Evolutionary conservation across 2,888 invertebrate genomes (phyloP), one percentile per base, ranked within the genome.

Genomic region (Saturnia pavonia): DNA sequence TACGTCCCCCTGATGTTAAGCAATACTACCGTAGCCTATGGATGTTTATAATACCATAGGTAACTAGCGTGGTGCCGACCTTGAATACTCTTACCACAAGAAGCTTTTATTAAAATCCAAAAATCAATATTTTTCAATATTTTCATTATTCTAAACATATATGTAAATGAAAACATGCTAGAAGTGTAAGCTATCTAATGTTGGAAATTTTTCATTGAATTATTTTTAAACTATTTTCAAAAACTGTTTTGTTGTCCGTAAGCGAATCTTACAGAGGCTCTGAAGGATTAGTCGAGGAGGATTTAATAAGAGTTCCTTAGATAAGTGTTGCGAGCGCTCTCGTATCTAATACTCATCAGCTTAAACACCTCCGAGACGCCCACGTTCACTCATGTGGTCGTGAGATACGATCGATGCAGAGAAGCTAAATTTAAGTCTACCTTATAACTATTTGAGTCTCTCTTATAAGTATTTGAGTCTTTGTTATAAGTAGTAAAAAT

Each of bases 231-330:
- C 2, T 12, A 60, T 27, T 65, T 19, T 65, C 6, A 34, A 40
- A 65, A 40, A 9, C 40, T 43, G 80, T 79, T 78, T 82, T 91
- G 88, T 87, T 69, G 74, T 74, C 89, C 70, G 75, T 92, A 89
- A 86, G 42, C 48, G 68, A 54, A 45, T 19, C 40, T 66, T 54
- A 66, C 74, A 74, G 74, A 74, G 72, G 73, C 71, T 72, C 82
- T 85, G 85, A 88, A 87, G 91, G 91, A 92, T 92, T 92, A 92
- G 91, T 91, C 89, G 88, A 91, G 88, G 87, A 90, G 90, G 91
- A 91, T 92, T 92, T 91, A 92, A 92, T 92, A 92, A 91, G 91
- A 91, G 90, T 89, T 90, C 83, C 88, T 90, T 84, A 91, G 90
- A 88, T 91, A 90, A 91, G 90, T 89, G 90, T 88, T 86, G 87